phyloP scores from a whole-genome alignment of 2,797 vertebrate species.

The Myripristis jacobus region DNA sequence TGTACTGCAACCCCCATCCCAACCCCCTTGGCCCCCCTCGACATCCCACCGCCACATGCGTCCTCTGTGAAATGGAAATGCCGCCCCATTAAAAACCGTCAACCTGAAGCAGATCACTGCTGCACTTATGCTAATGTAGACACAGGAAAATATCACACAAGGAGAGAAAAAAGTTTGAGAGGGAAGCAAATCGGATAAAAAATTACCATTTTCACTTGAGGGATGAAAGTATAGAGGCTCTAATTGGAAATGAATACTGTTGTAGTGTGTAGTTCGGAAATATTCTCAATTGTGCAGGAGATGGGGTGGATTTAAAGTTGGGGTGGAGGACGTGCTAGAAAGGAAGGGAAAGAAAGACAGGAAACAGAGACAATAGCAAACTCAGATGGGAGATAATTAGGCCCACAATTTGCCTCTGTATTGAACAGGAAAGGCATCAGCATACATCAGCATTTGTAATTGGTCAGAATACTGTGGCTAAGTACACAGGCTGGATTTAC shows the following conservation, averaged over 20 bases:
- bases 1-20: slow-evolving; percentile 70
- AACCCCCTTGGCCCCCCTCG: slow-evolving; percentile 42
- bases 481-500: slow-evolving; percentile 29
- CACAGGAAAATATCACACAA: slow-evolving; percentile 79
- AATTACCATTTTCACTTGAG: slow-evolving; percentile 65
- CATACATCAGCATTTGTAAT: slow-evolving; percentile 49
- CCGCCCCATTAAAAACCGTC: slow-evolving; percentile 80
- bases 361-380: slow-evolving; percentile 53
- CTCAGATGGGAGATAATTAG: slow-evolving; percentile 66
- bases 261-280: slow-evolving; percentile 57
- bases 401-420: slow-evolving; percentile 41
- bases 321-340: slow-evolving; percentile 41
- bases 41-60: slow-evolving; percentile 73
- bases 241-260: slow-evolving; percentile 76
- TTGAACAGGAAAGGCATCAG: slow-evolving; percentile 44
- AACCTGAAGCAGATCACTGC: slow-evolving; percentile 79
- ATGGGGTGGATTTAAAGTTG: slow-evolving; percentile 45
- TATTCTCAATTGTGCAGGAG: slow-evolving; percentile 54
- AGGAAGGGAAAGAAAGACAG: slow-evolving; percentile 27
- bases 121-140: slow-evolving; percentile 85
- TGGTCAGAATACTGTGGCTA: slow-evolving; percentile 1
- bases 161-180: slow-evolving; percentile 58
- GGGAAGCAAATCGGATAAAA: slow-evolving; percentile 70
- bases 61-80: slow-evolving; percentile 85
- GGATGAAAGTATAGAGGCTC: slow-evolving; percentile 69